Base-by-base conservation (phyloP, 1,140 invertebrate species). In the Frieseomelitta varia region DNA sequence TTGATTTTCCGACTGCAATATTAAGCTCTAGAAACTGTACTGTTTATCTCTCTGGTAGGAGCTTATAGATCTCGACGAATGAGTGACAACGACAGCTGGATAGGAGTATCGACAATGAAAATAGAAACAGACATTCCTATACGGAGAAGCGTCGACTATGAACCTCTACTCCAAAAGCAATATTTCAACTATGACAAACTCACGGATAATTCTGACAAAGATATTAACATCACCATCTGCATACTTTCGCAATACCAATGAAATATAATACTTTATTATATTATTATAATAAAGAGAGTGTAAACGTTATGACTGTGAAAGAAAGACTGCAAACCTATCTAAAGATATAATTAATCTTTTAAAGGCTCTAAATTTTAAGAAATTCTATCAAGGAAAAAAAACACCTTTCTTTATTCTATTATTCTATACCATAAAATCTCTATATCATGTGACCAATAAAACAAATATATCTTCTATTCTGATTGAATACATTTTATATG, bases 11-110 rank as follows among this genome's bases (percentile, higher is more conserved):
- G 72, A 75, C 78, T 85, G 71, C 74, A 78, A 80, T 78, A 87
- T 79, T 87, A 77, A 81, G 53, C 68, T 56, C n/a, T 75, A 61
- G 73, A 47, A 39, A 39, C n/a, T 30, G 24, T 17, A 68, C 27
- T 79, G 27, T 53, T 58, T 68, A 63, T 53, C 82, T 53, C 82
- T 82, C 21, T 55, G 4, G 72, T 55, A 67, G 78, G 71, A 86
- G 63, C 65, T 58, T 85, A 81, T 75, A 84, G 67, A 69, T 85
- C 81, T 81, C 85, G 87, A 85, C 84, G 76, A 81, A 90, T 90
- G 91, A 93, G 87, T 86, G 90, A 93, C 91, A 89, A 86, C 90
- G 92, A 93, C 93, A 93, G 92, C 92, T 93, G 93, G 89, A 93
- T 79, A 81, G 88, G 74, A 89, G 88, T 85, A 87, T 85, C 91